Evolutionary conservation across 2,888 invertebrate species (phyloP).

Genomic region (Pristionchus maxplancki): DNA sequence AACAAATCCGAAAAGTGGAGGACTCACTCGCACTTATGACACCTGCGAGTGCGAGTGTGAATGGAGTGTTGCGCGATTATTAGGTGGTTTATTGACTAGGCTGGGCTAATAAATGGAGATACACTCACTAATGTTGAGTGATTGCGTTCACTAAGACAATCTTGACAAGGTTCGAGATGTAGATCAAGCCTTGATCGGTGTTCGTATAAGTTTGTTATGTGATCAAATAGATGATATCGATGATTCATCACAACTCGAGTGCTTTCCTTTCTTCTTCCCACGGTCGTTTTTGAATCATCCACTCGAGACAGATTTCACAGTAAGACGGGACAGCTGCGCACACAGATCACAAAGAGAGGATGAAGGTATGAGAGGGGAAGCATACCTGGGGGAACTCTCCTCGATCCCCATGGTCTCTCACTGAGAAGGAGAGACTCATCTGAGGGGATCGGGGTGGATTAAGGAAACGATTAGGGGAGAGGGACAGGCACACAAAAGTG

Average conservation of each 20-base stretch:
- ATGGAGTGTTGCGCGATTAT: slow-evolving; percentile 32
- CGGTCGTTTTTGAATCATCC: slow-evolving; percentile 34
- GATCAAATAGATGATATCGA: neutral
- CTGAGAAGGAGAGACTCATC: neutral
- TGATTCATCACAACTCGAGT: neutral
- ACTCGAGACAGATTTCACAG: slow-evolving; percentile 46
- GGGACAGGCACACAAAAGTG: neutral
- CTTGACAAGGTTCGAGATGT: neutral
- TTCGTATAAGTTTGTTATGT: too few species aligned
- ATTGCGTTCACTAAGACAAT: too few species aligned
- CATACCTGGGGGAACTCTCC: slow-evolving; percentile 31
- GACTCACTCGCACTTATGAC: slow-evolving; percentile 34
- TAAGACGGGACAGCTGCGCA: slow-evolving; percentile 40
- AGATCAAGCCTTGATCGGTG: too few species aligned
- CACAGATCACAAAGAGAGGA: slow-evolving; percentile 3
- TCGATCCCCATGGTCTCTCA: neutral
- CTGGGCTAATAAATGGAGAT: neutral
- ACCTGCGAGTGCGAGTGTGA: slow-evolving; percentile 25
- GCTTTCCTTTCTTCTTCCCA: slow-evolving; percentile 5
- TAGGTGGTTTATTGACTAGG: neutral
- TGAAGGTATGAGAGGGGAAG: slow-evolving; percentile 39
- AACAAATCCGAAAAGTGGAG: slow-evolving; percentile 46
- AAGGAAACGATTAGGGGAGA: neutral
- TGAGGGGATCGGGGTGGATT: slow-evolving; percentile 18
- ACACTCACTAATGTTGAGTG: neutral